Base-by-base conservation (phyloP, 2,113 vertebrate species). In the Gavia stellata region DNA sequence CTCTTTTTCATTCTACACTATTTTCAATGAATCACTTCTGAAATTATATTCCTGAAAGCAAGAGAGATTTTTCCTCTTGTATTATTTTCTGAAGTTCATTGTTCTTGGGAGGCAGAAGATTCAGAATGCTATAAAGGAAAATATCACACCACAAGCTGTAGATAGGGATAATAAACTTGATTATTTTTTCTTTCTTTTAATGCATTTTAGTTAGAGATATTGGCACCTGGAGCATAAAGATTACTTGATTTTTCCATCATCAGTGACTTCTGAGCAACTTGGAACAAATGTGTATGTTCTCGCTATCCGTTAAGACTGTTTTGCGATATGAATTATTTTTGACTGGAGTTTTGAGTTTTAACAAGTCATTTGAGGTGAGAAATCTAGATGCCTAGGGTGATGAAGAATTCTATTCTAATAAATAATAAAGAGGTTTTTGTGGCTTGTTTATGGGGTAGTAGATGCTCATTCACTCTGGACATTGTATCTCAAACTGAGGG, bases 11-110 rank as follows among this genome's bases (percentile, higher is more conserved):
- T 95, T 97, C 86, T 94, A 71, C 36, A 31, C 88, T 95, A 79
- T 95, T 97, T 98, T 96, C 90, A 95, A 47, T 97, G 79, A 95
- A 93, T 95, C 81, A 74, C 88, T 98, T 97, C 90, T 98, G 91
- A 98, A 98, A 97, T 98, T 96, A 94, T 92, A 88, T 96, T 98
- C 75, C 94, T 97, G 90, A 97, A 97, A 97, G 92, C 62, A 95
- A 94, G 53, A 85, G 34, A 66, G 33, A 78, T 94, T 95, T 92
- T 87, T 93, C 70, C 62, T 94, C 73, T 92, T 28, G 9, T 90
- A 66, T 96, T 93, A 94, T 95, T 97, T 97, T 97, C 91, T 96
- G 86, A 97, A 97, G 94, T 95, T 96, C 90, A 92, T 97, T 97
- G 94, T 98, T 98, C 96, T 97, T 95, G 68, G 85, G 65, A 91